Evolutionary conservation across 53 echinoderm and acorn worm genomes (phyloP), one percentile per base, ranked within the genome.

Genomic region (Henricia sp.): DNA sequence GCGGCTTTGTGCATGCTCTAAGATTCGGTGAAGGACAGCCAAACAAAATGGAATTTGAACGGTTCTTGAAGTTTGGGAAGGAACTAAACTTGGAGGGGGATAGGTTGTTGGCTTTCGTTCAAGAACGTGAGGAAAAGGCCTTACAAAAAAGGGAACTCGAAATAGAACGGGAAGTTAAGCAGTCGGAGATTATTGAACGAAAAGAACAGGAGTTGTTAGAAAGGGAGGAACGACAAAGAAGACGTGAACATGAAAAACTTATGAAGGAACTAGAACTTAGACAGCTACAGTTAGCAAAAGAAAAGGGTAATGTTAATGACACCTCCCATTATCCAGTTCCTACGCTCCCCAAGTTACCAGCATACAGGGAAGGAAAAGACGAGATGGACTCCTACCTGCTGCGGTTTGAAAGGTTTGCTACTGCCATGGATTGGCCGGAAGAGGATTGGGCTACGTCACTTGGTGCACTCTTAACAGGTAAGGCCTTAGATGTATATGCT

Each of bases 341-440:
- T 11, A 74, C 50, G 38, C 12, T 64, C 0, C 86, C 75, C 0
- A 86, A 86, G 42, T 70, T 84, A 34, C 86, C 75, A 1, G 0
- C 6, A 4, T 86, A 75, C n/a, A 29, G 16, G 0, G 75, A 86
- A 9, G 75, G 75, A 3, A 75, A 21, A 14, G 88, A 88, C 36
- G 82, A 80, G 26, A 80, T 88, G 62, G 80, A 88, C 30, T 51
- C 82, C 0, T 88, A 70, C 53, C 21, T 88, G 17, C 8, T 46
- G 28, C 55, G 82, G 33, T 88, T 88, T 82, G 88, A 88, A 46
- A 55, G 88, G 11, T 82, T 58, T 17, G 88, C 88, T 4, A 55
- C 37, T 10, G 71, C 21, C 4, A 43, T 44, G 16, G 43, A 70
- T 9, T 88, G 88, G 88, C 50, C 88, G 1, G 13, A 46, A 6